Conservation (phyloP, 2,888 invertebrate genomes). For the Protonemura montana region DNA sequence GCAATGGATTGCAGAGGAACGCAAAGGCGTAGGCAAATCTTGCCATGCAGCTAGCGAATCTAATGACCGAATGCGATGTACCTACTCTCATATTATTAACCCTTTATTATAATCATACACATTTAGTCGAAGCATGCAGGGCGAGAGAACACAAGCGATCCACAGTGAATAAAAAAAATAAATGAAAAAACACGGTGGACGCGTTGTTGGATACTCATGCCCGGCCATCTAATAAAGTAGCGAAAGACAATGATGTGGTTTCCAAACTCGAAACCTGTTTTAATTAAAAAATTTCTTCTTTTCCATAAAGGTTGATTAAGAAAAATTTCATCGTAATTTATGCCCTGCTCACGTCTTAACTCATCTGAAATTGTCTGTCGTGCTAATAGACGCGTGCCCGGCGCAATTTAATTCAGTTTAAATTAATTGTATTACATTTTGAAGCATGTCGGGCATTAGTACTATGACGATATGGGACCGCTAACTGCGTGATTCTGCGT, state of each 20-base stretch:
- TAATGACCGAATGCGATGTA: conserved; percentile 28
- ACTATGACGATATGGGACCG: conserved; percentile 15
- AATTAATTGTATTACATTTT: conserved; percentile 32
- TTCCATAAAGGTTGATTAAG: conserved; percentile 12
- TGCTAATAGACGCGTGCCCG: conserved; percentile 22
- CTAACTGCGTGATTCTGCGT: conserved; percentile 30
- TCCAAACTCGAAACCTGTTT: conserved; percentile 14
- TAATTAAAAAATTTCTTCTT: neutral
- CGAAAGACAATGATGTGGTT: conserved; percentile 4
- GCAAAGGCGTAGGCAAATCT: conserved; percentile 20
- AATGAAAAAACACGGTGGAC: neutral
- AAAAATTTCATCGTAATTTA: conserved; percentile 18
- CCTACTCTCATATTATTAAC: conserved; percentile 27
- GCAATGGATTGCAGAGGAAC: neutral
- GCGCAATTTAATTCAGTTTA: conserved; percentile 38
- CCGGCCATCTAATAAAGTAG: neutral
- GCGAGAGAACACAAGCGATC: conserved; percentile 9
- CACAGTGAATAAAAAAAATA: neutral
- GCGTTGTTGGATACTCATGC: neutral
- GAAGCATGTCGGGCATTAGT: neutral
- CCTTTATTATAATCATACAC: conserved; percentile 39
- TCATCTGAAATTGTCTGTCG: neutral
- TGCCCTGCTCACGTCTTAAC: conserved; percentile 25
- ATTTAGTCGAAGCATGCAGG: conserved; percentile 24
- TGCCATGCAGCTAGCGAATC: conserved; percentile 27